Base-by-base conservation (phyloP, 2,113 vertebrate species). In the Mionectes macconnelli region DNA sequence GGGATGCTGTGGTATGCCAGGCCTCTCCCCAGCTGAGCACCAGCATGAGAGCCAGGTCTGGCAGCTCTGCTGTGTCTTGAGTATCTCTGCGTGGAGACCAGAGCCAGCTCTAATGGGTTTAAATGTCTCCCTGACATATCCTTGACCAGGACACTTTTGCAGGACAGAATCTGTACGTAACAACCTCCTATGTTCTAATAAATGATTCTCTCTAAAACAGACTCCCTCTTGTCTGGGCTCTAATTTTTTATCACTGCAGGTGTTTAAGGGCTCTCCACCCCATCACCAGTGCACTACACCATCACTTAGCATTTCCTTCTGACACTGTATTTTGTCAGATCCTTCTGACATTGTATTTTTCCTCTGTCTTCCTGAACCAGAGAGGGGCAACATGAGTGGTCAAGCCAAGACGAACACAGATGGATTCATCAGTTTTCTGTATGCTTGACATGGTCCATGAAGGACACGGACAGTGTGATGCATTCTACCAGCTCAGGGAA, bases 131-230 rank as follows among this genome's bases (percentile, higher is more conserved):
- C 63, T 77, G 96, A 67, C 69, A 24, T 18, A 84, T 31, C 44
- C 49, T 12, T 89, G 81, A 66, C 75, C 80, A 73, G 93, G 87
- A 91, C 87, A 68, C 94, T 94, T 94, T 94, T 89, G 93, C 95
- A 95, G 94, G 84, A 95, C 94, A 96, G 96, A 94, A 97, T 96
- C 93, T 96, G 89, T 94, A 93, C 0, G 23, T 94, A 62, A 94
- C 66, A 94, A 68, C 79, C 57, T 91, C 96, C 91, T 92, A 5
- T 89, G 81, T 95, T 89, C 89, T 87, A 96, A 96, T 97, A 96
- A 95, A 97, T 39, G 74, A 93, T 62, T 75, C 91, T 92, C 89
- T 95, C 81, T 79, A 25, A 69, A 94, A 69, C 66, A 42, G 67
- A 25, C 25, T 73, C 20, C 3, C 15, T 81, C n/a, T 67, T 72